Evolutionary conservation across 2,113 vertebrate genomes (phyloP).

Genomic region (Podilymbus podiceps): DNA sequence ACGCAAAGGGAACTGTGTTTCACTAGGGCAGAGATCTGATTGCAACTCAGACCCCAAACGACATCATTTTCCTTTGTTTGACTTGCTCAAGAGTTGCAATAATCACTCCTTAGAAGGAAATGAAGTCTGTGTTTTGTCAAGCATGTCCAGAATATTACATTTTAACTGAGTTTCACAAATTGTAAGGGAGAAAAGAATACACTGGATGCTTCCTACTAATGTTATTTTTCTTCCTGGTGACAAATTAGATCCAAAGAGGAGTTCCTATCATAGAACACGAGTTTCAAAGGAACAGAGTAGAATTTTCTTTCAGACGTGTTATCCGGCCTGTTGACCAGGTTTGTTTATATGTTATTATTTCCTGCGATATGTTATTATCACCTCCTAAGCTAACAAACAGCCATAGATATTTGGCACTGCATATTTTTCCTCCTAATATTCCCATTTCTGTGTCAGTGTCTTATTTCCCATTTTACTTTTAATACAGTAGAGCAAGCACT

Average conservation of each 20-base stretch:
- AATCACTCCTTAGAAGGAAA: not conserved
- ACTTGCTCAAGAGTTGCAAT: not conserved
- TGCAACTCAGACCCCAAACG: not conserved
- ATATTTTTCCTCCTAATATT: not conserved
- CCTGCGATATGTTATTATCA: not conserved
- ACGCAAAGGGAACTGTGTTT: not conserved
- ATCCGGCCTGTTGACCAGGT: slow-evolving; percentile 76
- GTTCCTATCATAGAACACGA: slow-evolving; percentile 65
- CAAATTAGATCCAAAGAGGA: slow-evolving; percentile 74
- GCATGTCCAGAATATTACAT: not conserved
- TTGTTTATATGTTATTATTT: not conserved
- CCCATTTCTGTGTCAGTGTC: not conserved
- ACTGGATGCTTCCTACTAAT: not conserved
- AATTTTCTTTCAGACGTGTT: slow-evolving; percentile 69
- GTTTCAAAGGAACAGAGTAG: slow-evolving; percentile 59
- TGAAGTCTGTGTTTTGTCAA: not conserved
- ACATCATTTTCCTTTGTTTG: not conserved
- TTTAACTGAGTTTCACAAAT: not conserved
- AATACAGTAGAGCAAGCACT: not conserved
- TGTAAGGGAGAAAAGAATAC: not conserved
- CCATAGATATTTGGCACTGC: not conserved
- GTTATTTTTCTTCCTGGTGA: not conserved
- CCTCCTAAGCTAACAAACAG: not conserved
- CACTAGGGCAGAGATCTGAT: not conserved
- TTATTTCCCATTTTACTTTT: not conserved